These are phyloP conservation scores for Corythaixoides concolor DNA, from an alignment of 2,113 vertebrate species.

Conservation along the genomic window DNA sequence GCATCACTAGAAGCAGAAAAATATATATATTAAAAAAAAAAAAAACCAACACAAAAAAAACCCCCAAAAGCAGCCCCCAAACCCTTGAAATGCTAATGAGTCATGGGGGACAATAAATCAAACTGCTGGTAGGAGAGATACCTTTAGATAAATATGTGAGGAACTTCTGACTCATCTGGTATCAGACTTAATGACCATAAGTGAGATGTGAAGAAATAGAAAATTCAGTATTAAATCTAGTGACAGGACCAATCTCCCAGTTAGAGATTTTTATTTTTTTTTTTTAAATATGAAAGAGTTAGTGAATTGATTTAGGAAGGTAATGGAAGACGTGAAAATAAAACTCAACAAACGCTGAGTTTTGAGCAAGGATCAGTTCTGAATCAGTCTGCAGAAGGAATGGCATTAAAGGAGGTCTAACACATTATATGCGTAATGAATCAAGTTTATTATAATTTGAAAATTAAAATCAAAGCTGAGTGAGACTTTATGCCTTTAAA, in stretches of 20 bases:
- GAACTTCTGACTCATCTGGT: not conserved
- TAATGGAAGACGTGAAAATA: not conserved
- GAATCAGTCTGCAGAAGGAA: not conserved
- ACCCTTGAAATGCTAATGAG: not conserved
- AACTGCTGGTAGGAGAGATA: not conserved
- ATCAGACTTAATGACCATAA: not conserved
- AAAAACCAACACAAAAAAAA: too few species aligned
- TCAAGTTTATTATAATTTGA: not conserved
- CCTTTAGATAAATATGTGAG: not conserved
- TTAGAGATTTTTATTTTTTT: fast-evolving
- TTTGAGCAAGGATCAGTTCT: not conserved
- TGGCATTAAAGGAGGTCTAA: not conserved
- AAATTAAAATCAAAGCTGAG: not conserved
- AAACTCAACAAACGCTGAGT: not conserved
- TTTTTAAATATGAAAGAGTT: not conserved
- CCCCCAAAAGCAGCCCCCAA: not conserved
- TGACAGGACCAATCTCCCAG: too few species aligned
- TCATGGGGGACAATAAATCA: not conserved
- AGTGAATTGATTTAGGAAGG: not conserved
- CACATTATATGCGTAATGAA: not conserved
- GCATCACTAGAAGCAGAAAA: not conserved
- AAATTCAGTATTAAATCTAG: not conserved
- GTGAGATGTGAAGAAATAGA: not conserved
- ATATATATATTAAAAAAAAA: not conserved
- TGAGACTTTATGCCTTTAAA: not conserved